These are phyloP conservation scores for Copsychus sechellarum DNA, from an alignment of 2,113 vertebrate genomes.

Conservation along the genomic window DNA sequence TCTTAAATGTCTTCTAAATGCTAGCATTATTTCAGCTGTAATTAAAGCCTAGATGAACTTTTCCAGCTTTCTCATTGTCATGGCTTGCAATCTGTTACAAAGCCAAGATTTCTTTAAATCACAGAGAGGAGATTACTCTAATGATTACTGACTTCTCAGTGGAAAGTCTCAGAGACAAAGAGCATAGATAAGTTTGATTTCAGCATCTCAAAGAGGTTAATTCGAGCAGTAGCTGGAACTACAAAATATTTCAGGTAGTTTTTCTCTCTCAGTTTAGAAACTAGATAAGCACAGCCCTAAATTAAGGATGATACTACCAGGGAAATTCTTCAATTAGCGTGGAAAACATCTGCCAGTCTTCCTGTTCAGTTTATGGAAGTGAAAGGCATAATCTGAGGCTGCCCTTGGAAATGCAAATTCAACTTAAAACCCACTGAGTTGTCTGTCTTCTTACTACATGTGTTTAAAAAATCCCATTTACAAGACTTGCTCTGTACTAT, in stretches of 20 bases:
- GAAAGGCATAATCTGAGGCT: neutral
- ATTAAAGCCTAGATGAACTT: neutral
- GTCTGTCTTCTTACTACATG: neutral
- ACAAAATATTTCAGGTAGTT: neutral
- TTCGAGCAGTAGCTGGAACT: neutral
- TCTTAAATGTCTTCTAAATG: neutral
- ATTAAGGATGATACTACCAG: neutral
- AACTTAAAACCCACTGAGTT: neutral
- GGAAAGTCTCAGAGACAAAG: neutral
- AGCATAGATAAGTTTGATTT: neutral
- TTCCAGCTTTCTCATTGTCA: neutral
- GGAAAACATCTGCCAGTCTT: neutral
- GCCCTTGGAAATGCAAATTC: neutral
- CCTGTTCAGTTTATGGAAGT: neutral
- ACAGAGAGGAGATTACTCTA: neutral
- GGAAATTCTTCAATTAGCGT: neutral
- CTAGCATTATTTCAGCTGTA: neutral
- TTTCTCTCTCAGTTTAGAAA: neutral
- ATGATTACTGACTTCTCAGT: neutral
- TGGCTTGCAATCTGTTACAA: neutral
- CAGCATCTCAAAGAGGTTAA: neutral
- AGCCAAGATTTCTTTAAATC: neutral
- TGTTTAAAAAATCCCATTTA: neutral
- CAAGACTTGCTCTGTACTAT: neutral
- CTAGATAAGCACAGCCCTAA: neutral